Base-by-base conservation (phyloP, 2,888 invertebrate species). In the Choristoneura rosaceana region DNA sequence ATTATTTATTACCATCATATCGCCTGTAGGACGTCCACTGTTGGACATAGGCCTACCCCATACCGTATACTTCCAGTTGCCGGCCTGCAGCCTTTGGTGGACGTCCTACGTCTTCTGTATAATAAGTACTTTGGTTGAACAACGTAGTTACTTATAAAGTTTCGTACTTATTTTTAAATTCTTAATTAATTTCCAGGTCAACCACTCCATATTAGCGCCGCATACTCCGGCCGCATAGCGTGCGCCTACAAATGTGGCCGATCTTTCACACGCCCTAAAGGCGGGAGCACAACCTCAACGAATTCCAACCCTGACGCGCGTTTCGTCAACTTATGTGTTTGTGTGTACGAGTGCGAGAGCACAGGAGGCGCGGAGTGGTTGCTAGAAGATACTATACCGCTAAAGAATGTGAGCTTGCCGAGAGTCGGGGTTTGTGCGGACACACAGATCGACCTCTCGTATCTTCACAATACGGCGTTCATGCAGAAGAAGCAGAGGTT, bases 301-400 rank as follows among this genome's bases (percentile, higher is more conserved):
- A 86, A 75, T 73, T 77, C 78, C 33, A 76, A 82, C 9, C 84
- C 89, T 0, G 94, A 94, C 84, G 97, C 97, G 0, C 95, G 98
- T 70, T 98, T 97, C 87, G 98, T 98, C 34, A 98, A 98, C 87
- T 94, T 98, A 0, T 97, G 97, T 90, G 98, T 99, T 8, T 98
- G 99, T 60, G 99, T 99, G 77, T 99, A 99, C 92, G 99, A 99
- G 89, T 99, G 99, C 88, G 99, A 99, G 92, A 99, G 99, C 77
- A 99, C 99, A 7, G 99, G 93, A 63, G 99, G 98, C 73, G 97
- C 97, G 52, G 97, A 97, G 83, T 99, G 99, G 99, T 95, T 99
- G 60, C 92, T 99, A 12, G 99, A 99, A 87, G 99, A 99, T 81
- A 98, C 98, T 0, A 99, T 99, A 79, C 98, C 99, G 78, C 90